Conservation (phyloP, 2,113 vertebrate species). For the Brachypodius melanocephalos region DNA sequence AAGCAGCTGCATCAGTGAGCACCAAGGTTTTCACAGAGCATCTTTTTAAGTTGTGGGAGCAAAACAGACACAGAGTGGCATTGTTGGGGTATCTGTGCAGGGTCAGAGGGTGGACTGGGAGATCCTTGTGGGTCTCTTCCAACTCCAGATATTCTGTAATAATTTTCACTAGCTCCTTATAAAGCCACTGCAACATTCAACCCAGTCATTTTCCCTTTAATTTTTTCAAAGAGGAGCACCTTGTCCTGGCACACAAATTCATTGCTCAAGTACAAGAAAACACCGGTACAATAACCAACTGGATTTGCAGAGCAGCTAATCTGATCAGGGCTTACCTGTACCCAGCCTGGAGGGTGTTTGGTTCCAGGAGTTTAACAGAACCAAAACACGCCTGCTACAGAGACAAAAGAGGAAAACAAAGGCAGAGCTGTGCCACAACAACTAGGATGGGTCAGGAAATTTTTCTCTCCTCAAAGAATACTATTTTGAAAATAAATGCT, state of each 20-base stretch:
- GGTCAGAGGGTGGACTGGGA: background rate
- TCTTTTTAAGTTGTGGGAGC: background rate
- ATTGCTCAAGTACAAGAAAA: background rate
- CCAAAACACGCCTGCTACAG: background rate
- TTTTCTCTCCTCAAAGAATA: background rate
- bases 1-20: background rate
- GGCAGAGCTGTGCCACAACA: background rate
- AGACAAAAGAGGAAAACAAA: background rate
- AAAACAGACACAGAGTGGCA: background rate
- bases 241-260: background rate
- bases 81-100: background rate
- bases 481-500: background rate
- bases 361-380: constrained; percentile 1
- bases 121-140: background rate
- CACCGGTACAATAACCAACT: background rate
- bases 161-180: background rate
- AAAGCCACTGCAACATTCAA: background rate
- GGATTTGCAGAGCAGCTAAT: background rate
- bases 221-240: background rate
- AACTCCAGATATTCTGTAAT: background rate
- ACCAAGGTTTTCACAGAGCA: rapidly evolving
- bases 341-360: background rate
- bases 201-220: background rate
- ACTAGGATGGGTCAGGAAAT: background rate
- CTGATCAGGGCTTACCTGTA: constrained; percentile 45